Base-by-base conservation (phyloP, 2,888 invertebrate species). In the Pachymerium ferrugineum region DNA sequence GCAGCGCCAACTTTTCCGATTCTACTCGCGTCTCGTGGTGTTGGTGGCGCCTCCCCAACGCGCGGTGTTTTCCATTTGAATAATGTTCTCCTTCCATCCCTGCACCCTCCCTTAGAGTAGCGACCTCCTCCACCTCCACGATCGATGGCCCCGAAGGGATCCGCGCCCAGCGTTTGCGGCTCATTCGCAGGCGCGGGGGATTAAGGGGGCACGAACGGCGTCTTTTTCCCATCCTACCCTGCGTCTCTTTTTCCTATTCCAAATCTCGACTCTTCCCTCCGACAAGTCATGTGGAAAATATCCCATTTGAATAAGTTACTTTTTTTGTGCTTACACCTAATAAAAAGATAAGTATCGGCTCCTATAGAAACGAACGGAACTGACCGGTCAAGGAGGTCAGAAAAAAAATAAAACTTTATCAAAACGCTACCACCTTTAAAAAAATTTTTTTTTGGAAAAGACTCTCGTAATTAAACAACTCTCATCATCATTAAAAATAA, bases 121-220 rank as follows among this genome's bases (percentile, higher is more conserved):
- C n/a, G n/a, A n/a, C 54, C 10, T 54, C 54, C 54, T 54, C 54
- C 54, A 54, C 19, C 47, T 16, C 47, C 47, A 22, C 54, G 54
- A 54, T 54, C 54, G 54, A 54, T 54, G 54, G 54, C 54, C 54
- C 54, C 54, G 54, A 54, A 54, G 54, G 54, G 22, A 54, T 54
- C 54, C 54, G 54, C 54, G 54, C 54, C 54, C 54, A 54, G 54
- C 54, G 54, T 54, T 54, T 54, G 54, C 54, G 54, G 54, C 54
- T 54, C 54, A 54, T 54, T 54, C 54, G 54, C 54, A 54, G 22
- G 54, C 54, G 54, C 54, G 54, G 54, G 54, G 54, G 54, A 54
- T 54, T 54, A 54, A 54, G 54, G 54, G 54, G 54, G 54, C 54
- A 54, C 54, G 54, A 54, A 54, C 25, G 28, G 54, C 54, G 54